phyloP scores from a whole-genome alignment of 2,113 vertebrate genomes.

The Arizona elegans region DNA sequence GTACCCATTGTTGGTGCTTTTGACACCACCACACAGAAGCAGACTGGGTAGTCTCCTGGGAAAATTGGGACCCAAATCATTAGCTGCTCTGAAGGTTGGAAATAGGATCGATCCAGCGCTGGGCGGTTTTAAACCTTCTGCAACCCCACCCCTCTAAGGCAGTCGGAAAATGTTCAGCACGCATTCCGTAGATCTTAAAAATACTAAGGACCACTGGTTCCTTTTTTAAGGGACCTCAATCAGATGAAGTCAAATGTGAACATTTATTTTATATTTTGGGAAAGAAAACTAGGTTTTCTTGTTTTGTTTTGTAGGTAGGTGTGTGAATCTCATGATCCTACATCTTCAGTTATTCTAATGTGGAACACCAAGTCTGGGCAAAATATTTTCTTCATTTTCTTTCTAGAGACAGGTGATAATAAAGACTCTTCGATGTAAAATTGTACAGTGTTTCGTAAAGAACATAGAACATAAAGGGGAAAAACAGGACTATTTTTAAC shows the following conservation, averaged over 20 bases:
- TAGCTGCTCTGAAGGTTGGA: not conserved
- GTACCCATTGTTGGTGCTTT: not conserved
- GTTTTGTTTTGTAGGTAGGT: fast-evolving
- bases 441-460: not conserved
- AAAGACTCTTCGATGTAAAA: not conserved
- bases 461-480: not conserved
- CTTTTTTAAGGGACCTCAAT: not conserved
- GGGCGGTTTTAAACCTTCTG: not conserved
- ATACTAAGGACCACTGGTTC: not conserved
- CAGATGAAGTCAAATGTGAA: not conserved
- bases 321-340: not conserved
- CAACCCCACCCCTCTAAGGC: not conserved
- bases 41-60: not conserved
- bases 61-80: not conserved
- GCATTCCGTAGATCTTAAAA: not conserved
- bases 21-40: not conserved
- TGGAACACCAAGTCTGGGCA: not conserved
- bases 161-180: not conserved
- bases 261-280: not conserved
- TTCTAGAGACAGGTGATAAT: not conserved
- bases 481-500: not conserved
- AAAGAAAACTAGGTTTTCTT: not conserved
- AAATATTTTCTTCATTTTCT: not conserved
- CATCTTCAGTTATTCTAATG: not conserved
- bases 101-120: not conserved